Evolutionary conservation across 2,888 invertebrate species (phyloP).

Genomic region (Chaetogeoica ovagalla): DNA sequence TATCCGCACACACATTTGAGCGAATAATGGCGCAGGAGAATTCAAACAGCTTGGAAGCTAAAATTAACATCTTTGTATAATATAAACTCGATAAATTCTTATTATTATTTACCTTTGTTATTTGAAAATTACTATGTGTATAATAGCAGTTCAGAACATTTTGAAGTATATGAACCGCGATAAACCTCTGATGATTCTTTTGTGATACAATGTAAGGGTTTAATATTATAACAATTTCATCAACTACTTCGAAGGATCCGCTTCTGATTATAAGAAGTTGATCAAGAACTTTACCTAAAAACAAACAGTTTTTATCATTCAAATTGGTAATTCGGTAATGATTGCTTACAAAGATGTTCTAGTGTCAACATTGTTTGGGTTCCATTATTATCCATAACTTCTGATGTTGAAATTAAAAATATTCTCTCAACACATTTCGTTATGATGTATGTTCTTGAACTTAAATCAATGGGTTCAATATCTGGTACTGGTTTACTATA

Average conservation of each 20-base stretch:
- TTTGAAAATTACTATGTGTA: constrained; percentile 64
- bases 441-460: constrained; percentile 40
- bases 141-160: constrained; percentile 65
- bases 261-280: constrained; percentile 36
- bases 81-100: neutral
- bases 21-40: constrained; percentile 37
- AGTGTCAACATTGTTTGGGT: constrained; percentile 11
- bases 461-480: constrained; percentile 45
- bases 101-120: constrained; percentile 58
- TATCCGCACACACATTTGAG: constrained; percentile 42
- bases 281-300: constrained; percentile 38
- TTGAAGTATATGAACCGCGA: constrained; percentile 63
- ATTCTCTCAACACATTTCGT: constrained; percentile 35
- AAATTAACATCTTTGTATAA: neutral
- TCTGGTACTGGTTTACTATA: constrained; percentile 34
- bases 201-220: constrained; percentile 71
- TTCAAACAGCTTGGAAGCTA: constrained; percentile 39
- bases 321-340: neutral
- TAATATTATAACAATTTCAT: constrained; percentile 70
- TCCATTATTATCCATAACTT: neutral
- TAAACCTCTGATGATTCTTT: constrained; percentile 71
- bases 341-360: constrained; percentile 22
- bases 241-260: constrained; percentile 69
- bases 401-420: constrained; percentile 13
- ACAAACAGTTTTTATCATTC: neutral